These are phyloP conservation scores for Centrocercus urophasianus DNA, from an alignment of 2,113 vertebrate species.

Conservation along the genomic window DNA sequence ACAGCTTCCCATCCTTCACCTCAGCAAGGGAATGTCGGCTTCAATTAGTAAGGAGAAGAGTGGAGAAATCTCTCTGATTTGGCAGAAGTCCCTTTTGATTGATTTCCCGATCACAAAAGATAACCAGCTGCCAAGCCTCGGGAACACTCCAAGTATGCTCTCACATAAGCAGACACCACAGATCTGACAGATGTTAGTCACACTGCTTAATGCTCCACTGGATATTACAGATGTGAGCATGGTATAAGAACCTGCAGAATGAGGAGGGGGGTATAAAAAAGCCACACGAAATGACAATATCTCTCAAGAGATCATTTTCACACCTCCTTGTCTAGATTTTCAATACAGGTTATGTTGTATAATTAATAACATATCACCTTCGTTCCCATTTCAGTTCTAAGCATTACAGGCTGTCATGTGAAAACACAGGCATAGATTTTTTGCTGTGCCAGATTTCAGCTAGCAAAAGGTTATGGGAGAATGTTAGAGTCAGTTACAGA, in stretches of 20 bases:
- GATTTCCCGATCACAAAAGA: slow-evolving; percentile 67
- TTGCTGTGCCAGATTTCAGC: slow-evolving; percentile 17
- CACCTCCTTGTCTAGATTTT: slow-evolving; percentile 15
- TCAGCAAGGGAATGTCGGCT: slow-evolving; percentile 4
- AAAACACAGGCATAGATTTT: slow-evolving; percentile 10
- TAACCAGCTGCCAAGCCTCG: slow-evolving; percentile 57
- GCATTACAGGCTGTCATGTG: slow-evolving; percentile 33
- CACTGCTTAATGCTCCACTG: slow-evolving; percentile 58
- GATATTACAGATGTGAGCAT: neutral
- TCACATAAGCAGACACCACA: slow-evolving; percentile 49
- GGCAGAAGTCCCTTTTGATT: slow-evolving; percentile 48
- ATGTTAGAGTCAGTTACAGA: neutral
- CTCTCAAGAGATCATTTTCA: neutral
- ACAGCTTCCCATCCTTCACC: neutral
- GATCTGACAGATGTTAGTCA: slow-evolving; percentile 63
- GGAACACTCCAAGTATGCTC: slow-evolving; percentile 50
- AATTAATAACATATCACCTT: slow-evolving; percentile 57
- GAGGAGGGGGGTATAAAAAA: slow-evolving; percentile 7
- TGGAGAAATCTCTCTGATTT: slow-evolving; percentile 35
- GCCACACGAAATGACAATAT: slow-evolving; percentile 28
- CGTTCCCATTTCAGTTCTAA: slow-evolving; percentile 37
- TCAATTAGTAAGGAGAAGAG: neutral
- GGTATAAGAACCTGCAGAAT: slow-evolving; percentile 21
- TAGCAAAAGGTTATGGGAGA: neutral
- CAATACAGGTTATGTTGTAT: slow-evolving; percentile 42